A percentile compares a stretch with the other conserved stretches of the same genome.
These are phyloP conservation scores for Mesembrinibis cayennensis DNA, from an alignment of 2,113 vertebrate species.

Conservation along the genomic window DNA sequence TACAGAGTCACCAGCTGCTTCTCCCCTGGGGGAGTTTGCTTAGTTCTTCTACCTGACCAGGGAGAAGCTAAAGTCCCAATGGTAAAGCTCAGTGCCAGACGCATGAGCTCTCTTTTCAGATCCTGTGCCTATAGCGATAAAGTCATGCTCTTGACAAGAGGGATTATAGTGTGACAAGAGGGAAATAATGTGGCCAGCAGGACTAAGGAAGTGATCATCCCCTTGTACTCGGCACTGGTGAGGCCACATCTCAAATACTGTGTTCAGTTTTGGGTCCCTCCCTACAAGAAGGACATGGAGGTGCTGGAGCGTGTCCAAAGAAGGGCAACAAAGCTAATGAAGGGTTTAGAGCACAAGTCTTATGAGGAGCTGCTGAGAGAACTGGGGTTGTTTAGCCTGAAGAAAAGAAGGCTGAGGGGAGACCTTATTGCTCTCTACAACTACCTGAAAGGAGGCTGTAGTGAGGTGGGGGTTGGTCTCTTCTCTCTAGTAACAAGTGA, in stretches of 20 bases:
- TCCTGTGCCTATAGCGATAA: neutral
- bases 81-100: neutral
- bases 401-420: neutral
- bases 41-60: neutral
- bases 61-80: neutral
- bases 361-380: neutral
- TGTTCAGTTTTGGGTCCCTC: neutral
- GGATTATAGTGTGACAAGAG: neutral
- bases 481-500: neutral
- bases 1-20: neutral
- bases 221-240: too few relatives aligned
- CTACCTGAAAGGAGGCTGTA: neutral
- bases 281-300: neutral
- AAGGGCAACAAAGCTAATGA: rapidly evolving
- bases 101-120: neutral
- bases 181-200: neutral
- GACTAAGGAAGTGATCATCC: rapidly evolving
- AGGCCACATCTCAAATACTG: rapidly evolving
- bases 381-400: neutral
- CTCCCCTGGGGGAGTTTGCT: too few relatives aligned
- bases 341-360: neutral
- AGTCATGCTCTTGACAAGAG: neutral
- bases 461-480: rapidly evolving
- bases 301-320: neutral
- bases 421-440: neutral